A percentile compares a stretch with the other conserved stretches of the same genome.
phyloP scores from a whole-genome alignment of 2,797 vertebrate species.

The Acropternis orthonyx region DNA sequence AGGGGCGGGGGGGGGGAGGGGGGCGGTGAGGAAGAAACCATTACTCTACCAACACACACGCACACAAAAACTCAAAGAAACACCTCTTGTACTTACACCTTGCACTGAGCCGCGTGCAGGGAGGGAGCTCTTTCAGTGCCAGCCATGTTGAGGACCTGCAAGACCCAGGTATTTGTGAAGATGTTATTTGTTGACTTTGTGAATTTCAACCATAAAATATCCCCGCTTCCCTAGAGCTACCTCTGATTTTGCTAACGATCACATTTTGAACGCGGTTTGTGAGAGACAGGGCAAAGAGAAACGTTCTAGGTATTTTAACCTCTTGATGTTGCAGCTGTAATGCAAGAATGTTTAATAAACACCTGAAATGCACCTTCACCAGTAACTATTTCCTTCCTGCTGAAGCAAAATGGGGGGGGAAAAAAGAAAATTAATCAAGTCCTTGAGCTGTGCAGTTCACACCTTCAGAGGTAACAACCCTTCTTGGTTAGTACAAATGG shows the following conservation, averaged over 20 bases:
- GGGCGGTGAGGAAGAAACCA: background rate
- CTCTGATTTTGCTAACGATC: background rate
- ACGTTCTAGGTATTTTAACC: background rate
- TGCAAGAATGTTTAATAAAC: background rate
- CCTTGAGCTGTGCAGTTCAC: background rate
- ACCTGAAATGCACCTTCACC: background rate
- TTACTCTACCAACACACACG: background rate
- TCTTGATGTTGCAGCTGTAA: background rate
- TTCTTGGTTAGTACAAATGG: background rate
- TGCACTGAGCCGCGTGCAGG: background rate
- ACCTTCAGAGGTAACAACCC: background rate
- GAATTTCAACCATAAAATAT: background rate
- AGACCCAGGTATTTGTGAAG: slow-evolving; percentile 32
- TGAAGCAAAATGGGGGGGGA: background rate
- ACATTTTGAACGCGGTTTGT: background rate
- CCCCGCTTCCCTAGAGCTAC: background rate
- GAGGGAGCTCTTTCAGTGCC: background rate
- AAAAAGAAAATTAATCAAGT: background rate
- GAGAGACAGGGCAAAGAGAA: background rate
- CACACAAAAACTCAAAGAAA: background rate
- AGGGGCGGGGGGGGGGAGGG: background rate
- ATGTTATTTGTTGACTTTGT: background rate
- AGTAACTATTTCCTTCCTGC: background rate
- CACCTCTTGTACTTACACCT: background rate
- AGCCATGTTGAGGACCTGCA: slow-evolving; percentile 40